These are phyloP conservation scores for Catharus bicknelli DNA, from an alignment of 2,113 vertebrate species.

Conservation along the genomic window DNA sequence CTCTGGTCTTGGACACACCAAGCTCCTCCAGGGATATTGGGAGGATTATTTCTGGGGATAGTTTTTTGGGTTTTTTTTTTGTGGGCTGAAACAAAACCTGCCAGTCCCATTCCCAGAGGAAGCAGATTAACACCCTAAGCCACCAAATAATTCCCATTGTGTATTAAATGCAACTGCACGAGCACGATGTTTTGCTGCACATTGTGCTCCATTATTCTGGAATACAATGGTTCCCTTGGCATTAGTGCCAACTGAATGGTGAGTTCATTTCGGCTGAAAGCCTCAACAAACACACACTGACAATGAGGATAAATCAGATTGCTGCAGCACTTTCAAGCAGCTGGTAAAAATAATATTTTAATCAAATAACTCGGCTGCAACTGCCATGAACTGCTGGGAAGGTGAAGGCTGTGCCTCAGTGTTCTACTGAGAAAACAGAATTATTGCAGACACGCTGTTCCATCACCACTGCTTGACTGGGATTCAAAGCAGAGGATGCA, in stretches of 20 bases:
- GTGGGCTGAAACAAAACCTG: not conserved
- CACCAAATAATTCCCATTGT: not conserved
- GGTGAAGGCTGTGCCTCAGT: not conserved
- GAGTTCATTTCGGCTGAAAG: not conserved
- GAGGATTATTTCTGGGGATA: not conserved
- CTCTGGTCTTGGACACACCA: not conserved
- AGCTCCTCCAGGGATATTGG: rapidly evolving
- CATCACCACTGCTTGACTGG: not conserved
- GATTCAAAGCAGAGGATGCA: not conserved
- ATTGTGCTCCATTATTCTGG: not conserved
- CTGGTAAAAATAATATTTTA: slow-evolving; percentile 39
- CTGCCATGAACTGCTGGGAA: not conserved
- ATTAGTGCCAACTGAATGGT: not conserved
- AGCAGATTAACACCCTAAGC: not conserved
- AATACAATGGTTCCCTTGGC: not conserved
- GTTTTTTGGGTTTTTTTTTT: too few species aligned
- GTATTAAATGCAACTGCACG: rapidly evolving
- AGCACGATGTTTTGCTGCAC: not conserved
- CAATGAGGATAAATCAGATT: slow-evolving; percentile 2
- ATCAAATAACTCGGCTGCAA: slow-evolving; percentile 28
- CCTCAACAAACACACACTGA: not conserved
- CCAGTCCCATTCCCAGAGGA: not conserved
- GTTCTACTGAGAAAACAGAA: not conserved
- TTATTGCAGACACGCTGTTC: not conserved
- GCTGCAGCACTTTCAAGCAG: not conserved